Evolutionary conservation across 2,888 invertebrate species (phyloP).

Genomic region (Pheosia gnoma): DNA sequence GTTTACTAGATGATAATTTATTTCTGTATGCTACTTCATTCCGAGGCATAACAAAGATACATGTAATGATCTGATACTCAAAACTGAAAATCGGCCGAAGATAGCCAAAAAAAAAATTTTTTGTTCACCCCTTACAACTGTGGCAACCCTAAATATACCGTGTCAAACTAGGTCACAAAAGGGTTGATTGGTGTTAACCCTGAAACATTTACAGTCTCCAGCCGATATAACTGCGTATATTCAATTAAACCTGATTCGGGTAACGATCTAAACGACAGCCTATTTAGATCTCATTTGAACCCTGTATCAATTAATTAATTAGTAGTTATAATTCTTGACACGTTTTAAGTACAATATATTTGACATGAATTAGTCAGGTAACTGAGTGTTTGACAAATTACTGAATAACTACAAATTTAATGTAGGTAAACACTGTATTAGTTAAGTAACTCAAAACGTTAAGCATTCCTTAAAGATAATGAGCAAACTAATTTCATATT

Average conservation of each 20-base stretch:
- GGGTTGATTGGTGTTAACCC: slow-evolving; percentile 32
- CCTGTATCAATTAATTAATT: not conserved
- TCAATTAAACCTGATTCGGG: slow-evolving; percentile 3
- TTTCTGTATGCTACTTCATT: no score
- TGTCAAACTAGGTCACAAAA: slow-evolving; percentile 29
- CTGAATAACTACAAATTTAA: not conserved
- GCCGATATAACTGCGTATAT: slow-evolving; percentile 16
- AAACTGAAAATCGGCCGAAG: no score
- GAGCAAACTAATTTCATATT: no score
- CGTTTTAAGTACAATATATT: not conserved
- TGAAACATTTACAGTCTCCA: slow-evolving; percentile 26
- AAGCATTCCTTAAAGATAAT: no score
- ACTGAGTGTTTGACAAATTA: not conserved
- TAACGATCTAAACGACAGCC: not conserved
- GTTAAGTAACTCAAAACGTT: no score
- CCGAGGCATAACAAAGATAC: no score
- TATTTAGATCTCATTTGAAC: not conserved
- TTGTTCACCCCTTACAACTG: not conserved
- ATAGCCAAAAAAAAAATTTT: no score
- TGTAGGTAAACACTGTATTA: no score
- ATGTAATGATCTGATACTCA: no score
- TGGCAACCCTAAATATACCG: not conserved
- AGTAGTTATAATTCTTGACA: not conserved
- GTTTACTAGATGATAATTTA: no score
- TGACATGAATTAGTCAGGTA: not conserved